Percentiles rank a stretch among this genome's conserved stretches.
Evolutionary conservation across 2,113 vertebrate species (phyloP).

Genomic region (Channa argus): DNA sequence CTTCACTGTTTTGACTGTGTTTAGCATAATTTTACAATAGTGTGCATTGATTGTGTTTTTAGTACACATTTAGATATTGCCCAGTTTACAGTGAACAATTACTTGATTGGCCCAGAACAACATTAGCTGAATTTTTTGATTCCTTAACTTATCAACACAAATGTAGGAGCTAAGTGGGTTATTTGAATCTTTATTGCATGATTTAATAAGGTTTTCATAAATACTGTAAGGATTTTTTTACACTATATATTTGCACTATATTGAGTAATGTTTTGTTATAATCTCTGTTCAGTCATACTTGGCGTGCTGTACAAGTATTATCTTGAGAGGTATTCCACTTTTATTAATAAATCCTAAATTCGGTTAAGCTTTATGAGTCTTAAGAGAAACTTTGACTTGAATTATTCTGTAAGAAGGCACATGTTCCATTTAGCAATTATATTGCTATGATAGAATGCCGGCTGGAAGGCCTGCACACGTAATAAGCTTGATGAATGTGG

Average conservation of each 20-base stretch:
- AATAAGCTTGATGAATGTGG: conserved; percentile 36
- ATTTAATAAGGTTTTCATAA: conserved; percentile 64
- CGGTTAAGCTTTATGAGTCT: conserved; percentile 41
- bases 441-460: conserved; percentile 31
- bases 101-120: conserved; percentile 43
- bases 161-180: conserved; percentile 52
- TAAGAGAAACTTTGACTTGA: conserved; percentile 52
- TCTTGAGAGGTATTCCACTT: conserved; percentile 39
- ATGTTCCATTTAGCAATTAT: conserved; percentile 47
- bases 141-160: conserved; percentile 57
- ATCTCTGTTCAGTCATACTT: conserved; percentile 48
- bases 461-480: conserved; percentile 17
- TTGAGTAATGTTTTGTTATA: conserved; percentile 54
- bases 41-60: conserved; percentile 42
- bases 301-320: conserved; percentile 15
- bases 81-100: conserved; percentile 48
- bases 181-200: conserved; percentile 53
- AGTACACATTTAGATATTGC: conserved; percentile 41
- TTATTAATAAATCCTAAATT: conserved; percentile 50
- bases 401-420: conserved; percentile 52
- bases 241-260: conserved; percentile 10
- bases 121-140: conserved; percentile 61
- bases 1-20: conserved; percentile 1
- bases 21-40: conserved; percentile 21
- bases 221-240: conserved; percentile 54